Conservation (phyloP, 2,888 invertebrate genomes). For the Meghimatium bilineatum region DNA sequence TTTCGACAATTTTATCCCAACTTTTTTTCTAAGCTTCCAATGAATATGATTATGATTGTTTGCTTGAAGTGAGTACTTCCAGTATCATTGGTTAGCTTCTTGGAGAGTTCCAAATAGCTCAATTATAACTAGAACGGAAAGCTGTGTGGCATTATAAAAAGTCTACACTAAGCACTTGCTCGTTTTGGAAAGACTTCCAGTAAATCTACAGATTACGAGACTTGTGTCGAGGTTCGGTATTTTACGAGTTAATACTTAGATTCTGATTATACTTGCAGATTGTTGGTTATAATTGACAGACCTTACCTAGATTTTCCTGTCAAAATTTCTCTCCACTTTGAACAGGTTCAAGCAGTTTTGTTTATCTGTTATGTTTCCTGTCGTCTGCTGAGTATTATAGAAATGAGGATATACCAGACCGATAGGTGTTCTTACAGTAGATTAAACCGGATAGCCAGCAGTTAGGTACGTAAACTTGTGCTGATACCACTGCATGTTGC, state of each 20-base stretch:
- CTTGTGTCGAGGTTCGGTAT: not conserved
- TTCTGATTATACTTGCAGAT: not conserved
- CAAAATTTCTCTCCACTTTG: not conserved
- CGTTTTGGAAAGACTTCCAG: not conserved
- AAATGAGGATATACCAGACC: too few relatives aligned
- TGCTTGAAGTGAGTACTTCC: not conserved
- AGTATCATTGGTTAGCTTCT: not conserved
- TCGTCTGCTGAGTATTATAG: too few relatives aligned
- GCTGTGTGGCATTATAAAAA: not conserved
- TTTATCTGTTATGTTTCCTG: too few relatives aligned
- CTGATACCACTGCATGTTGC: too few relatives aligned
- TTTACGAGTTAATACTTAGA: not conserved
- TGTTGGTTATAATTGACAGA: not conserved
- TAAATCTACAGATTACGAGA: not conserved
- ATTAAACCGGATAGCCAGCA: too few relatives aligned
- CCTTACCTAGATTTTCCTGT: not conserved
- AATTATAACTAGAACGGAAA: not conserved
- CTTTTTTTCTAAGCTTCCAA: not conserved
- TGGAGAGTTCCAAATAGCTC: not conserved
- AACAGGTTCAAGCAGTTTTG: not conserved
- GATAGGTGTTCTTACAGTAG: too few relatives aligned
- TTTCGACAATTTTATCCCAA: not conserved
- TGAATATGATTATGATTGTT: not conserved
- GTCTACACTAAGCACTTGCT: not conserved
- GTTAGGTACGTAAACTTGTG: too few relatives aligned